phyloP scores from a whole-genome alignment of 2,113 vertebrate species.

The Myrmecobius fasciatus region DNA sequence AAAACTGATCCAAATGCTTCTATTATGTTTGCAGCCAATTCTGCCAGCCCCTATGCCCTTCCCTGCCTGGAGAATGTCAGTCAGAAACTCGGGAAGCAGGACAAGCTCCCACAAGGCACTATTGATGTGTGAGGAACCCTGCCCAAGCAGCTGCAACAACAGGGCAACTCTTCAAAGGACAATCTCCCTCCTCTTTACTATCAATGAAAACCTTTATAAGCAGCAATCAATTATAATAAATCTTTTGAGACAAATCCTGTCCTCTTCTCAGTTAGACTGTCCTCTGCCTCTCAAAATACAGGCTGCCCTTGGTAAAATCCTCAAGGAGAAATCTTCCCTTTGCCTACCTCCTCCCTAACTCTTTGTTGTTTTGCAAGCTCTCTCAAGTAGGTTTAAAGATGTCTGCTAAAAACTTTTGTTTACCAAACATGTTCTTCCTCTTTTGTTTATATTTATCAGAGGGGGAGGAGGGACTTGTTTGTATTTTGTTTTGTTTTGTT shows the following conservation, averaged over 20 bases:
- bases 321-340: slow-evolving; percentile 75
- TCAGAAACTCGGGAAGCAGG: slow-evolving; percentile 79
- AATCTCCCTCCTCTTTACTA: slow-evolving; percentile 69
- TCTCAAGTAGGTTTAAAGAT: slow-evolving; percentile 77
- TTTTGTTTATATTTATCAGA: slow-evolving; percentile 54
- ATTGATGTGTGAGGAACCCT: slow-evolving; percentile 83
- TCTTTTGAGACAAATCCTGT: slow-evolving; percentile 59
- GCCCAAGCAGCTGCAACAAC: slow-evolving; percentile 86
- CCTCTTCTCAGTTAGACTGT: slow-evolving; percentile 60
- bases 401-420: slow-evolving; percentile 77
- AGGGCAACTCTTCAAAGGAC: slow-evolving; percentile 82
- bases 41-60: slow-evolving; percentile 72
- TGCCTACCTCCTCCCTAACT: slow-evolving; percentile 18
- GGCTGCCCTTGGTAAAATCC: slow-evolving; percentile 74
- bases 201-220: slow-evolving; percentile 79
- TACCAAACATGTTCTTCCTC: slow-evolving; percentile 71
- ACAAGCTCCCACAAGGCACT: slow-evolving; percentile 78
- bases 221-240: slow-evolving; percentile 70
- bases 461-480: slow-evolving; percentile 32
- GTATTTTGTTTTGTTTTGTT: slow-evolving; percentile 8
- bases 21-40: slow-evolving; percentile 63
- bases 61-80: slow-evolving; percentile 76
- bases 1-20: slow-evolving; percentile 69
- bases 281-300: slow-evolving; percentile 60
- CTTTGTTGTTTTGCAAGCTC: slow-evolving; percentile 70